Evolutionary conservation across 92 coral and sea anemone genomes (phyloP).

Genomic region (Zoanthus sansibaricus): DNA sequence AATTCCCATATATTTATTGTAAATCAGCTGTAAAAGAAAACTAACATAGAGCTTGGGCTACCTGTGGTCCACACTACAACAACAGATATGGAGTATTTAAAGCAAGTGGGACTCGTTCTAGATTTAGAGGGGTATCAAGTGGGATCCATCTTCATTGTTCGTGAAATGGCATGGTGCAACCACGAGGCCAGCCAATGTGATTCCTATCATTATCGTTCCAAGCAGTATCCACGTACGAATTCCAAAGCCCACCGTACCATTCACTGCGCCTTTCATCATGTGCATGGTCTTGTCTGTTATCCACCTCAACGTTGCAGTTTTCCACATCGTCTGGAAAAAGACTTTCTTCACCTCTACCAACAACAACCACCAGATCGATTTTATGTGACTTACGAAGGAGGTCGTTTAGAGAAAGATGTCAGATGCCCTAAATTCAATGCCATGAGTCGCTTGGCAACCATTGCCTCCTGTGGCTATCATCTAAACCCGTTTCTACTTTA

Average conservation of each 20-base stretch:
- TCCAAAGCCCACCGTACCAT: not conserved
- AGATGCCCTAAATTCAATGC: conserved; percentile 24
- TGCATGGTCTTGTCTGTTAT: conserved; percentile 8
- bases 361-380: not conserved
- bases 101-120: too few species aligned
- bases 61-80: too few species aligned
- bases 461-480: conserved; percentile 3
- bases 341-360: conserved; percentile 6
- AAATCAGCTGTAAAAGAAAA: too few species aligned
- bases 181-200: not conserved
- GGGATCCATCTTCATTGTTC: not conserved
- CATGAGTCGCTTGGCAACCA: not conserved
- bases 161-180: not conserved
- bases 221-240: not conserved
- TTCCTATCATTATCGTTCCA: not conserved
- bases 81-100: too few species aligned
- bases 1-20: too few species aligned
- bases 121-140: too few species aligned
- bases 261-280: not conserved
- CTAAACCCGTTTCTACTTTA: not conserved
- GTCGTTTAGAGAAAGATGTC: not conserved
- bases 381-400: conserved; percentile 30
- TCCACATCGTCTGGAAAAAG: not conserved
- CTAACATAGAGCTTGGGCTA: too few species aligned
- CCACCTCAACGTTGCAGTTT: not conserved